phyloP scores from a whole-genome alignment of 2,113 vertebrate genomes.

The Psilopsiagon aymara region DNA sequence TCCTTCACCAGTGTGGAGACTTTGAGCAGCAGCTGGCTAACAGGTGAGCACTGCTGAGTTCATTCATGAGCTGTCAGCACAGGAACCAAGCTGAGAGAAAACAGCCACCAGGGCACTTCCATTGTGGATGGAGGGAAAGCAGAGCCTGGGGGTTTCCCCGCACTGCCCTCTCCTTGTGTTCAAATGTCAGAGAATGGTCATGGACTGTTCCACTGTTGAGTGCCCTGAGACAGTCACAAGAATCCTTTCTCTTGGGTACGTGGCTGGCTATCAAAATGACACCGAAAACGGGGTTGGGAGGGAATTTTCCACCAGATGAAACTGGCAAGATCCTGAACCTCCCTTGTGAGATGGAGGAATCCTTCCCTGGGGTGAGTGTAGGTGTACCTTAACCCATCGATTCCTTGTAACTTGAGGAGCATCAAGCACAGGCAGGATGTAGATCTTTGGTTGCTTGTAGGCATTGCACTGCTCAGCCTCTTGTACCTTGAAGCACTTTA shows the following conservation, averaged over 20 bases:
- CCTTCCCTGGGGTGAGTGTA: neutral
- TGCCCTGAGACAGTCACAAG: neutral
- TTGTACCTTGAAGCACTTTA: neutral
- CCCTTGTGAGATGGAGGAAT: neutral
- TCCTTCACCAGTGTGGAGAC: slow-evolving; percentile 82
- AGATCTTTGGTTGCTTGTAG: neutral
- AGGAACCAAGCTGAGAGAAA: neutral
- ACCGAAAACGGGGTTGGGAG: neutral
- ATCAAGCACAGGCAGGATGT: neutral
- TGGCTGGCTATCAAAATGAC: neutral
- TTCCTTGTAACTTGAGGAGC: slow-evolving; percentile 19
- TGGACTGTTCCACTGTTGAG: accelerated
- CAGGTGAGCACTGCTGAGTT: slow-evolving; percentile 65
- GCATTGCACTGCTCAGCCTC: neutral
- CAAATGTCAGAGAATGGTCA: neutral
- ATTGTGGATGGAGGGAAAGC: neutral
- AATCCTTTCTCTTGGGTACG: neutral
- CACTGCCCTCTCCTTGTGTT: neutral
- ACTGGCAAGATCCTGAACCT: neutral
- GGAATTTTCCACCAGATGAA: slow-evolving; percentile 37
- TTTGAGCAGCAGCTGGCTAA: slow-evolving; percentile 85
- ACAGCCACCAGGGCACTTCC: neutral
- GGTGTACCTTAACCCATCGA: neutral
- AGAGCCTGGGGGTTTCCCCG: neutral
- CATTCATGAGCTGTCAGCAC: neutral